Evolutionary conservation across 2,113 vertebrate genomes (phyloP), one percentile per base, ranked within the genome.

Genomic region (Apeltes quadracus): DNA sequence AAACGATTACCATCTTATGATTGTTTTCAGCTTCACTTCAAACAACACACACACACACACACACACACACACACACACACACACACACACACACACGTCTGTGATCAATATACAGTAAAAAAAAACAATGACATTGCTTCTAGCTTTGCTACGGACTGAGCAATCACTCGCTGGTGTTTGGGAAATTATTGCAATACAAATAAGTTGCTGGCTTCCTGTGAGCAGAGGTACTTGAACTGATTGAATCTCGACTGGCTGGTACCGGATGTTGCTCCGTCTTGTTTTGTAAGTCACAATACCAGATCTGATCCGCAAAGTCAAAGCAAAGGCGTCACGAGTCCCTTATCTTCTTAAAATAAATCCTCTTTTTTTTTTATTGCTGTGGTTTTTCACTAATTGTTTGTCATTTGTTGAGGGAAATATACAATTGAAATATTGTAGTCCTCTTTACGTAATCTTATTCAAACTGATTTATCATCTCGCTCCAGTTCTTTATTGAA

Each of bases 201-300:
- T n/a, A 3, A 16, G 7, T 11, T 25, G 20, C 29, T 61, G 1
- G 5, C 16, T 86, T 78, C 65, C 79, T 77, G 69, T 32, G 27
- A 16, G 50, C 36, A 20, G 20, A 72, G 20, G 58, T 18, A 1
- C 51, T 36, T 0, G 10, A 13, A 20, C 36, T 7, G 18, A 10
- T 22, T 20, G 3, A 53, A 54, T 64, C 68, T 38, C 54, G 1
- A 0, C 15, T 1, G 18, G 14, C 3, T 7, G 14, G 2, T 2
- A 44, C 44, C 81, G 84, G 77, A 83, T 44, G 84, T 39, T 5
- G 8, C 29, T 66, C 7, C 51, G 36, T 4, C 34, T 68, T n/a
- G n/a, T n/a, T n/a, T n/a, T n/a, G n/a, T n/a, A n/a, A 38, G 22
- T 56, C 46, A 34, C 15, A 51, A 11, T 2, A 4, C 16, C 15